These are phyloP conservation scores for Alethe castanea DNA, from an alignment of 2,113 vertebrate species.

Conservation along the genomic window DNA sequence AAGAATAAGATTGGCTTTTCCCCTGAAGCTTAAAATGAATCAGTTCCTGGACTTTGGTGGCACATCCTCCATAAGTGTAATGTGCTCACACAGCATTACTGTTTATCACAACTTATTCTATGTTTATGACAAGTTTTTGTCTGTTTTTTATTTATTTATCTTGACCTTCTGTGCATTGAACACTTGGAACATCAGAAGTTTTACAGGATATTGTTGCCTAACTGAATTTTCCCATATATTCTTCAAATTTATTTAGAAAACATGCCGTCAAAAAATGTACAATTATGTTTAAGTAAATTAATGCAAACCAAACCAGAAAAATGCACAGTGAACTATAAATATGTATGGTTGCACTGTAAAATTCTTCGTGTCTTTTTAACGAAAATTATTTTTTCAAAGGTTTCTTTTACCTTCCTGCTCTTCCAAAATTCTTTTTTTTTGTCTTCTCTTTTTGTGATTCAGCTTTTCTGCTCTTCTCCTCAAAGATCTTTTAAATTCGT, in stretches of 20 bases:
- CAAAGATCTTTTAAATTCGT: background rate
- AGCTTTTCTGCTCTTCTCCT: background rate
- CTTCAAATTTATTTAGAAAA: background rate
- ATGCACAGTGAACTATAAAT: background rate
- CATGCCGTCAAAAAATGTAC: background rate
- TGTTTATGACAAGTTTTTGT: background rate
- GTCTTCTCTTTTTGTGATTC: background rate
- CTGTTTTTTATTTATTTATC: background rate
- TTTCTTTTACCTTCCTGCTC: background rate
- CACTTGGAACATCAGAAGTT: background rate
- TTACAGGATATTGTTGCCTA: background rate
- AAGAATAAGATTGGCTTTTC: background rate
- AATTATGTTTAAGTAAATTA: background rate
- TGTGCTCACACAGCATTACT: background rate
- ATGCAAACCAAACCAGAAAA: background rate
- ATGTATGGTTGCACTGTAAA: background rate
- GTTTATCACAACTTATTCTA: background rate
- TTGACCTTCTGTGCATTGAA: background rate
- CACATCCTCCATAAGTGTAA: background rate
- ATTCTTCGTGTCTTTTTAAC: background rate
- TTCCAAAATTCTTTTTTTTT: background rate
- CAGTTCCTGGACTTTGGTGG: background rate
- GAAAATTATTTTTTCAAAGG: background rate
- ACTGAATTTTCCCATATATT: background rate
- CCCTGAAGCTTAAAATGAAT: background rate